These are phyloP conservation scores for Dasyornis broadbenti DNA, from an alignment of 2,113 vertebrate species.

Conservation along the genomic window DNA sequence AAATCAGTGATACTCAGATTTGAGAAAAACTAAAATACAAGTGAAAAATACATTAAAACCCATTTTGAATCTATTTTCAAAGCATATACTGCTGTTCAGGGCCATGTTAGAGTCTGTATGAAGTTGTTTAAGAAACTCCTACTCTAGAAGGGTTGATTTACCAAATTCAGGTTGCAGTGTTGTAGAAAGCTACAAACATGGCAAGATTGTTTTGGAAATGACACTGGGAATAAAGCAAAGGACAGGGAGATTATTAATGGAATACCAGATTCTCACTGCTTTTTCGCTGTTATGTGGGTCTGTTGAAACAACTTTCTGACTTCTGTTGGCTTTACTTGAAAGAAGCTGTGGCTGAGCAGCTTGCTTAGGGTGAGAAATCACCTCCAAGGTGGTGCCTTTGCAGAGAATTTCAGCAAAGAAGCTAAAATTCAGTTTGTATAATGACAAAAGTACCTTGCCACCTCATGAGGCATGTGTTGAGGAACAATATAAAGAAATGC, in stretches of 20 bases:
- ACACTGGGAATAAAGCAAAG: not conserved
- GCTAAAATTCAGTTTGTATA: not conserved
- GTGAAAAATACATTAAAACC: not conserved
- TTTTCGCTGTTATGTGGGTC: not conserved
- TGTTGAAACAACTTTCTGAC: not conserved
- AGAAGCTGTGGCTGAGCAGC: not conserved
- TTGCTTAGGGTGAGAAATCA: not conserved
- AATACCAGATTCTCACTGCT: not conserved
- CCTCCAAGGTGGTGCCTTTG: not conserved
- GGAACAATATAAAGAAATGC: not conserved
- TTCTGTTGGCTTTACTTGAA: not conserved
- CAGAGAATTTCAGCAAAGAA: not conserved
- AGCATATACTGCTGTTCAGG: not conserved
- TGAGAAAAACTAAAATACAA: not conserved
- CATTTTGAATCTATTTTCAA: not conserved
- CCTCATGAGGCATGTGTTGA: not conserved
- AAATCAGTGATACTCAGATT: not conserved
- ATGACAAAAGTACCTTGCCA: not conserved
- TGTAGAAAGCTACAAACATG: not conserved
- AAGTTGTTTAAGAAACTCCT: not conserved
- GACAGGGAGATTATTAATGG: not conserved
- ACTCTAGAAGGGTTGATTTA: not conserved
- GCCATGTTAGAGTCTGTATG: not conserved
- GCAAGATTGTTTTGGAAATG: not conserved
- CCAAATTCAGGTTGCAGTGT: not conserved